Evolutionary conservation across 2,888 invertebrate species (phyloP), one percentile per base, ranked within the genome.

Genomic region (Ephialtes manifestator): DNA sequence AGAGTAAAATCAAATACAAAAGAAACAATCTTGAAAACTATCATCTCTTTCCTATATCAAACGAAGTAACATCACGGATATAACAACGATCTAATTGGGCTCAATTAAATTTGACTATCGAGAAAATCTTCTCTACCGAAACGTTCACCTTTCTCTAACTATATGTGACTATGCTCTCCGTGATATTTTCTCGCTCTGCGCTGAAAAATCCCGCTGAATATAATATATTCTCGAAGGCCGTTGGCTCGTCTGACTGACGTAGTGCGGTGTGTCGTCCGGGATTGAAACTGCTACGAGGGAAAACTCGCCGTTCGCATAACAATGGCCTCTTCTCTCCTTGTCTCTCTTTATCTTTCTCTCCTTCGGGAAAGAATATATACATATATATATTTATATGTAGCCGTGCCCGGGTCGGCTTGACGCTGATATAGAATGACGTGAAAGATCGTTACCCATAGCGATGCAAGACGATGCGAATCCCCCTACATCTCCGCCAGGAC

Each of bases 381-480:
- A 20, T 31, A 31, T 72, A 51, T 53, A 13, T 51, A 51, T 46
- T 1, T n/a, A 31, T 74, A 39, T 2, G 18, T 46, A 48, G 13
- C 68, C 20, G 18, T 35, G 31, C 28, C 28, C 48, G 31, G 10
- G 60, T 43, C 74, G 78, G 43, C 65, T 75, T 75, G 80, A 86
- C 84, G 84, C 85, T 85, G 85, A 85, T 75, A 68, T 81, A 83
- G 81, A 82, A 85, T 83, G 86, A 86, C 85, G 83, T 85, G 83
- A 82, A 83, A 80, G 85, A 86, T 86, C 85, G 86, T 86, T 86
- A 86, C 77, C 82, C 72, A 76, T 53, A 72, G 28, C 53, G 20
- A 53, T 53, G 60, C 39, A 79, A 85, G 78, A 81, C 81, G 81
- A 39, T 81, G 81, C 68, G 70, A 70, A 77, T 78, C 77, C 81